These are phyloP conservation scores for Lathamus discolor DNA, from an alignment of 2,113 vertebrate genomes.

Conservation along the genomic window DNA sequence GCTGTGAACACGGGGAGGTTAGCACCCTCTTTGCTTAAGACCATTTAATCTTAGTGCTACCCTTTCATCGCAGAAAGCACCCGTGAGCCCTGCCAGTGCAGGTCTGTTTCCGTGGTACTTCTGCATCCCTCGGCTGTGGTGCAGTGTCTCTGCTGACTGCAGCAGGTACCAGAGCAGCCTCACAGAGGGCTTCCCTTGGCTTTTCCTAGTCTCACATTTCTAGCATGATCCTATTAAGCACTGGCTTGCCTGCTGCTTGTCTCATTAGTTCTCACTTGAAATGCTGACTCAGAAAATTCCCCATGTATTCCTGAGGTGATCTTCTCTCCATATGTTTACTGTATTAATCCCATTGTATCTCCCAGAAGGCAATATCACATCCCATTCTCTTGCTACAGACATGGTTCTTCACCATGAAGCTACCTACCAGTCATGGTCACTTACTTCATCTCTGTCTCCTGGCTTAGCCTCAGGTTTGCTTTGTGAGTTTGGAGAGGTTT, in stretches of 20 bases:
- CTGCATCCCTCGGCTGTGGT: neutral
- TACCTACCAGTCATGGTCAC: neutral
- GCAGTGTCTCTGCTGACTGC: neutral
- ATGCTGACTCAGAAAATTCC: neutral
- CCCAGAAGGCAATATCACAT: neutral
- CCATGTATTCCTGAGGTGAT: neutral
- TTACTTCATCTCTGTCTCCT: neutral
- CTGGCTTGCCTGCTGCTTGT: neutral
- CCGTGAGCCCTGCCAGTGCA: neutral
- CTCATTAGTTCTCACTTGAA: slow-evolving; percentile 7
- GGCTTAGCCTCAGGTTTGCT: neutral
- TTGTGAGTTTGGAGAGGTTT: neutral
- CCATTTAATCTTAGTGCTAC: slow-evolving; percentile 47
- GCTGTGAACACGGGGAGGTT: slow-evolving; percentile 40
- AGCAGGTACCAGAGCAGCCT: neutral
- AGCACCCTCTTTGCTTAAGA: slow-evolving; percentile 58
- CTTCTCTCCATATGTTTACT: neutral
- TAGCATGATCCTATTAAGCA: neutral
- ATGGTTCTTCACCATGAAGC: neutral
- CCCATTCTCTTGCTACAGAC: neutral
- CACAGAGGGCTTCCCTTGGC: neutral
- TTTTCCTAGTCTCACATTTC: neutral
- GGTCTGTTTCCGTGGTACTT: neutral
- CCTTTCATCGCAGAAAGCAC: neutral
- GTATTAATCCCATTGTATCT: neutral